Percentiles rank a stretch among this genome's conserved stretches.
These are phyloP conservation scores for Mobula birostris DNA, from an alignment of 2,113 vertebrate genomes.

Conservation along the genomic window DNA sequence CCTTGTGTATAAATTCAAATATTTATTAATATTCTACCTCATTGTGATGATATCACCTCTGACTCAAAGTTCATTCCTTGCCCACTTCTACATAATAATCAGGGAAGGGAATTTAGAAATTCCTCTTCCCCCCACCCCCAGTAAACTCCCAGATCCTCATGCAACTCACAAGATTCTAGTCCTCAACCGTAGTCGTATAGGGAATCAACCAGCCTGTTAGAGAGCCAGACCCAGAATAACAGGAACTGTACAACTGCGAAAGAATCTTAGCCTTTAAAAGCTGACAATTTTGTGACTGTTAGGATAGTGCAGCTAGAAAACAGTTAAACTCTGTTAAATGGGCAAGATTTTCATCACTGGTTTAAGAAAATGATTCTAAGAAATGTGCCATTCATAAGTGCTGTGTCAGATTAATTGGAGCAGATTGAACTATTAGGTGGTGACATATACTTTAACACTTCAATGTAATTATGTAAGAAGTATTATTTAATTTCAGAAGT, in stretches of 20 bases:
- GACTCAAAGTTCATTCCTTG: background rate
- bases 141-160: background rate
- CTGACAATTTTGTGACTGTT: background rate
- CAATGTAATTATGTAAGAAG: conserved; percentile 18
- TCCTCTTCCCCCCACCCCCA: background rate
- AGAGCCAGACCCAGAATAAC: background rate
- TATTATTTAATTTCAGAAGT: conserved; percentile 6
- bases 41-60: background rate
- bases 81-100: background rate
- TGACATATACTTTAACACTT: conserved; percentile 11
- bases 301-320: background rate
- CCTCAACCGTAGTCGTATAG: background rate
- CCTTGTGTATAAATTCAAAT: background rate
- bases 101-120: background rate
- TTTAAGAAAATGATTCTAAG: conserved; percentile 20
- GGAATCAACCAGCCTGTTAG: background rate
- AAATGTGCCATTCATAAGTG: conserved; percentile 20
- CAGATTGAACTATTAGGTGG: conserved; percentile 20
- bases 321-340: background rate
- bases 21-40: background rate
- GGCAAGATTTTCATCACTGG: background rate
- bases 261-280: background rate
- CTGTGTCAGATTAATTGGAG: background rate
- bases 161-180: background rate
- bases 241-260: background rate